Evolutionary conservation across 2,797 vertebrate genomes (phyloP), one percentile per base, ranked within the genome.

Genomic region (Tiaroga cobitis): DNA sequence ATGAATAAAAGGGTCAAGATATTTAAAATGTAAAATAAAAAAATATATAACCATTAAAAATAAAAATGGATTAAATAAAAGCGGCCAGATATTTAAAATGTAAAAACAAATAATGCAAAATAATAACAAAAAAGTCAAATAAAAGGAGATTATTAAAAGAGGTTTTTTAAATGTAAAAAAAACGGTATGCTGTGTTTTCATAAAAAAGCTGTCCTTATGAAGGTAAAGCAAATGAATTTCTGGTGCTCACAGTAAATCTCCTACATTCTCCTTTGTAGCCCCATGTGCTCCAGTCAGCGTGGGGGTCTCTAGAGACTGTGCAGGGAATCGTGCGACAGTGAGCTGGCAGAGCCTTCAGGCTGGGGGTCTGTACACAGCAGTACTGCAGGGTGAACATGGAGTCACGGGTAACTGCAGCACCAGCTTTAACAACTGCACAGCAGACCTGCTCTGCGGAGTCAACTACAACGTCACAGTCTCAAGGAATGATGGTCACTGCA

Each of bases 391-490:
- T 80, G 81, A 84, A 67, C 84, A 56, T 1, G 88, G 93, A 1
- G 46, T 46, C 51, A 82, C 29, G 65, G 90, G 93, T 67, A 93
- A 19, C 87, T 95, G 95, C 90, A 95, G 73, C 87, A 93, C 91
- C 67, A 72, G 74, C 76, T 86, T 80, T 1, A 80, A 82, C 84
- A 94, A 88, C 89, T 95, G 95, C 78, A 89, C 49, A 81, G 3
- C 16, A 10, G 76, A 88, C 34, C 88, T 94, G 85, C 89, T 83
- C 32, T 96, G 95, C 49, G 95, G 94, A 43, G 88, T 80, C 83
- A 92, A 21, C 29, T 95, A 94, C 89, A 92, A 70, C 0, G 89
- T 94, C 88, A 92, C 83, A 0, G 94, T 95, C 69, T 92, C 68
- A 59, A 88, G 91, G 82, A 8, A 74, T 0, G 88, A 94, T 18